These are phyloP conservation scores for Gambusia yucatana DNA, from an alignment of 2,797 vertebrate species.

Conservation along the genomic window DNA sequence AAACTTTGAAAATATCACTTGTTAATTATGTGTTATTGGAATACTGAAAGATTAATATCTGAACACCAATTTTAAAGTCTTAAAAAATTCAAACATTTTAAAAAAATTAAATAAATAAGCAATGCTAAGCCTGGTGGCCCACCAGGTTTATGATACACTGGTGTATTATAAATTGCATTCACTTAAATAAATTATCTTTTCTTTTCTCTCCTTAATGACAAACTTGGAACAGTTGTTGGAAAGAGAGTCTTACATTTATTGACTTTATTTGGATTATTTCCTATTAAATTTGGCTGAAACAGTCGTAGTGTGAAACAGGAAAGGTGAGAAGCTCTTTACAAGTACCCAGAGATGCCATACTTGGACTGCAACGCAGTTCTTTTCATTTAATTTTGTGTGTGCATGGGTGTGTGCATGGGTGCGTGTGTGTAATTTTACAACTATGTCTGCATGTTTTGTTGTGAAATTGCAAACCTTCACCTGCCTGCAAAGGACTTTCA, in stretches of 20 bases:
- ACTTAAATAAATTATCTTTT: not conserved
- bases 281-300: not conserved
- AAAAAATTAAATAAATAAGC: not conserved
- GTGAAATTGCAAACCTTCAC: not conserved
- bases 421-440: not conserved
- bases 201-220: not conserved
- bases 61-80: too few species aligned
- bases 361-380: not conserved
- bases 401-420: not conserved
- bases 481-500: not conserved
- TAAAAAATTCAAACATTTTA: not conserved
- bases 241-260: not conserved
- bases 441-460: not conserved
- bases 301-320: not conserved
- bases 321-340: not conserved
- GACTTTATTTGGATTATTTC: not conserved
- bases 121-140: too few species aligned
- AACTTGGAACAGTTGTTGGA: not conserved
- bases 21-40: too few species aligned
- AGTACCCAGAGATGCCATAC: not conserved
- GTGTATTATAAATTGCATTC: too few species aligned
- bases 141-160: too few species aligned
- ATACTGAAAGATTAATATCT: too few species aligned
- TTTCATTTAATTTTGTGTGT: not conserved
- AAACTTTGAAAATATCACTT: too few species aligned